Evolutionary conservation across 2,113 vertebrate genomes (phyloP), one percentile per base, ranked within the genome.

Genomic region (Xiphophorus hellerii): DNA sequence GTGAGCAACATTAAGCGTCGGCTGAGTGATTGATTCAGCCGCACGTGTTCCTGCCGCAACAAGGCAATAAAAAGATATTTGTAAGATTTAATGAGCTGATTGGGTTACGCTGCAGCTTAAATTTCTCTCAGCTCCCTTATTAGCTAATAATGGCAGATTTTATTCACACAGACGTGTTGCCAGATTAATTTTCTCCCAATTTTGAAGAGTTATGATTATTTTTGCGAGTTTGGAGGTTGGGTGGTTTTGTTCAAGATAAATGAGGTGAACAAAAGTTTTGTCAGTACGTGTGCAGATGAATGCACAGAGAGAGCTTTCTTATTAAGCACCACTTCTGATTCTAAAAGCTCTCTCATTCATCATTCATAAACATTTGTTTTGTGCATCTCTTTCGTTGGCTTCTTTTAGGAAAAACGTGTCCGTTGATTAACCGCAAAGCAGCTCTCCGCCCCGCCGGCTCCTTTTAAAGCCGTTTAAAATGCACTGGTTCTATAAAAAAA

Each of bases 111-210:
- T 73, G 81, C 81, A 74, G 81, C 66, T 74, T 73, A 86, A 87
- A 84, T 83, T 83, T 71, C 85, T 82, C 72, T 87, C 81, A 14
- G 54, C 66, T 73, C 78, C 70, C 75, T 79, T 75, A 82, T 79
- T 78, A 86, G 77, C 77, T 78, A 85, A 75, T 90, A 89, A 90
- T 81, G 77, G 81, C 84, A 81, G 81, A 69, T 77, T 91, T 85
- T 88, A 90, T 90, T 91, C 80, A 78, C 35, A 82, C 75, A 71
- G 84, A 93, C 87, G 63, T 51, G 68, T 83, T 84, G 87, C 88
- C 88, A 92, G 85, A 91, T 91, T 85, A 73, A 90, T 90, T 90
- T 87, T 84, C 83, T 87, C 87, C 81, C 90, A 87, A 89, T 91
- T 93, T 82, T 77, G 62, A 84, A 87, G 85, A 88, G 88, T 90